These are phyloP conservation scores for Alethe castanea DNA, from an alignment of 2,113 vertebrate species.

Conservation along the genomic window DNA sequence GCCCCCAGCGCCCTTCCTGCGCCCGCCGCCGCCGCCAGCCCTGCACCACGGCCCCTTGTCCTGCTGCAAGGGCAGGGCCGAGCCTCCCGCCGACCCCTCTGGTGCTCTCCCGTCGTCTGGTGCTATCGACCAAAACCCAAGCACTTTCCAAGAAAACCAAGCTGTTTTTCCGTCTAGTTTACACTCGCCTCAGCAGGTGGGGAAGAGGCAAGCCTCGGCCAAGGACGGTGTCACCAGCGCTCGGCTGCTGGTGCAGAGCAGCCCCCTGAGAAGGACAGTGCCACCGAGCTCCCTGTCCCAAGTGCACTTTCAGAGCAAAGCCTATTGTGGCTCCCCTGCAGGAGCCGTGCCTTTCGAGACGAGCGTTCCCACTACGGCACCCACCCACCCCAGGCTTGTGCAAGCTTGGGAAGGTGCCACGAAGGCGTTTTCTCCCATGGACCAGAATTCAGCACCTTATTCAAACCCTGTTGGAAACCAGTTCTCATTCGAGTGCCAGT, in stretches of 20 bases:
- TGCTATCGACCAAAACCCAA: slow-evolving; percentile 78
- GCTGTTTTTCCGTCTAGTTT: slow-evolving; percentile 77
- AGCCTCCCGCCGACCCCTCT: slow-evolving; percentile 72
- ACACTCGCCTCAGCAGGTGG: slow-evolving; percentile 74
- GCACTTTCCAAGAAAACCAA: slow-evolving; percentile 80
- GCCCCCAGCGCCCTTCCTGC: slow-evolving; percentile 68
- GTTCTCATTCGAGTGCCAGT: slow-evolving; percentile 82
- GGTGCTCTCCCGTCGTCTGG: slow-evolving; percentile 77
- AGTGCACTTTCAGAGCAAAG: slow-evolving; percentile 85
- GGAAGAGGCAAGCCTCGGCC: slow-evolving; percentile 74
- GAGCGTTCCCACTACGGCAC: slow-evolving; percentile 59
- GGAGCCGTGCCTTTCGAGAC: slow-evolving; percentile 80
- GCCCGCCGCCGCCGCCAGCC: slow-evolving; percentile 53
- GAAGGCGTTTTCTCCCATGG: slow-evolving; percentile 78
- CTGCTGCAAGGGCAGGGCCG: slow-evolving; percentile 77
- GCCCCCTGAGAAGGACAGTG: slow-evolving; percentile 79
- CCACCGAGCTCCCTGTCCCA: slow-evolving; percentile 79
- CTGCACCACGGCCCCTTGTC: slow-evolving; percentile 59
- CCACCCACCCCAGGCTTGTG: slow-evolving; percentile 70
- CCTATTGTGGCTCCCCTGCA: slow-evolving; percentile 70
- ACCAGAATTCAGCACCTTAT: slow-evolving; percentile 79
- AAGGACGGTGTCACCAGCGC: slow-evolving; percentile 73
- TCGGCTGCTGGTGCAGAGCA: slow-evolving; percentile 76
- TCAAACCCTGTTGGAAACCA: slow-evolving; percentile 63
- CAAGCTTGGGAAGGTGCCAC: slow-evolving; percentile 84